These are phyloP conservation scores for Paracyprichromis sp. DNA, from an alignment of 2,113 vertebrate genomes.

Conservation along the genomic window DNA sequence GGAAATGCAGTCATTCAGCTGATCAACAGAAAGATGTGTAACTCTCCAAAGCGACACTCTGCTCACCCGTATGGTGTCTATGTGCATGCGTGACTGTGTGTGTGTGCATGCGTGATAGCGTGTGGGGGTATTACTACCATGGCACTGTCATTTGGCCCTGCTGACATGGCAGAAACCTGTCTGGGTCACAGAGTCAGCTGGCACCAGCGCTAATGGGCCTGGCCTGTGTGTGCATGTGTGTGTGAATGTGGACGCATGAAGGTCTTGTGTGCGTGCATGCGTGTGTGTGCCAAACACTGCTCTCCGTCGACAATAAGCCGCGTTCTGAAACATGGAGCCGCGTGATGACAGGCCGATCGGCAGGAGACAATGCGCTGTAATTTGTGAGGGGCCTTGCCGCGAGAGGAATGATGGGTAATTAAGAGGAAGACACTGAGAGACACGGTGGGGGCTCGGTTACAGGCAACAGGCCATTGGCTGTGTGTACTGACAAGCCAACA, in stretches of 20 bases:
- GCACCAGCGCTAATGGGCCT: slow-evolving; percentile 73
- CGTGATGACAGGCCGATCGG: slow-evolving; percentile 74
- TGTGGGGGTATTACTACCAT: slow-evolving; percentile 29
- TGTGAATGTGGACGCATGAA: slow-evolving; percentile 2
- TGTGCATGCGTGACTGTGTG: neutral
- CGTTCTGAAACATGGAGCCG: slow-evolving; percentile 70
- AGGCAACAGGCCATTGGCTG: slow-evolving; percentile 66
- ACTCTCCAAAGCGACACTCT: slow-evolving; percentile 17
- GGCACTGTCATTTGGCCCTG: slow-evolving; percentile 64
- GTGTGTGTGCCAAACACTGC: slow-evolving; percentile 11
- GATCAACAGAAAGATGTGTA: slow-evolving; percentile 24
- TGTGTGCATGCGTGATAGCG: neutral
- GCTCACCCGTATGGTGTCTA: neutral
- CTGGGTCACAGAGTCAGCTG: slow-evolving; percentile 78
- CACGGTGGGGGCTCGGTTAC: slow-evolving; percentile 58
- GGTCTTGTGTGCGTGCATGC: neutral
- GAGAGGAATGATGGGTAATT: slow-evolving; percentile 76
- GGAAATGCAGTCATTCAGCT: slow-evolving; percentile 1
- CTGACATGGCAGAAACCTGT: slow-evolving; percentile 72
- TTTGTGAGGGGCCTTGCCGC: slow-evolving; percentile 73
- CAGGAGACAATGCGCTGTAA: slow-evolving; percentile 72
- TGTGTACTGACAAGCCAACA: slow-evolving; percentile 43
- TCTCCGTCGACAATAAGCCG: slow-evolving; percentile 45
- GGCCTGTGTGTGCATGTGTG: slow-evolving; percentile 25
- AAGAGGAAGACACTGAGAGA: slow-evolving; percentile 71